phyloP scores from a whole-genome alignment of 1,140 invertebrate genomes.

The Mizuhopecten yessoensis region DNA sequence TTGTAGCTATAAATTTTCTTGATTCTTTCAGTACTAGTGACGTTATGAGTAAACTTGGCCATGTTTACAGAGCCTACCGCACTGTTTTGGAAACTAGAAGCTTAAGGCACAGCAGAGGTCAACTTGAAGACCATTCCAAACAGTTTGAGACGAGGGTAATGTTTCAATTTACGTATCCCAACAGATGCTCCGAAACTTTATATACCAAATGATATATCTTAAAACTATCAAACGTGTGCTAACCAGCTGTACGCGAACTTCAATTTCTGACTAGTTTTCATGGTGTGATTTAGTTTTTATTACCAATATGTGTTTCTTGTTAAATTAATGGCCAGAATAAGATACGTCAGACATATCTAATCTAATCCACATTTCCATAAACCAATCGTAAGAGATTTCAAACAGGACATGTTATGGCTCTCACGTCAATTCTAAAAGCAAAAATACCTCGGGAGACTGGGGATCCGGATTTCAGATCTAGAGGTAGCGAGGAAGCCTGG shows the following conservation, averaged over 20 bases:
- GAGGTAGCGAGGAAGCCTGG: neutral
- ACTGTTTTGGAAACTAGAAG: constrained; percentile 12
- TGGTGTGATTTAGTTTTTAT: constrained; percentile 6
- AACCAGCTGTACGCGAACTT: neutral
- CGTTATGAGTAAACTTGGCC: neutral
- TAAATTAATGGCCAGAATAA: constrained; percentile 12
- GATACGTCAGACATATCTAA: constrained; percentile 19
- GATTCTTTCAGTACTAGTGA: constrained; percentile 30
- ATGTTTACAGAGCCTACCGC: neutral
- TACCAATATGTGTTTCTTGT: constrained; percentile 28
- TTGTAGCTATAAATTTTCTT: constrained; percentile 19
- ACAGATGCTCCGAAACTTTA: constrained; percentile 23
- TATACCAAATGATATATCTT: constrained; percentile 29
- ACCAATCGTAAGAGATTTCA: constrained; percentile 2
- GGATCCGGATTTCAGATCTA: neutral
- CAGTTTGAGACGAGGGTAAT: constrained; percentile 24
- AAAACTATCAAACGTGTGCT: constrained; percentile 1
- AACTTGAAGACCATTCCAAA: constrained; percentile 33
- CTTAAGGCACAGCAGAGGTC: neutral
- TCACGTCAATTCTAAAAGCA: constrained; percentile 38
- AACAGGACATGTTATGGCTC: neutral
- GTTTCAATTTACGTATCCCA: constrained; percentile 27
- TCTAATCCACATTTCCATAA: constrained; percentile 28
- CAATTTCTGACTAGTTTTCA: constrained; percentile 11
- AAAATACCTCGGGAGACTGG: neutral